Evolutionary conservation across 2,888 invertebrate genomes (phyloP).

Genomic region (Epiblema foenella): DNA sequence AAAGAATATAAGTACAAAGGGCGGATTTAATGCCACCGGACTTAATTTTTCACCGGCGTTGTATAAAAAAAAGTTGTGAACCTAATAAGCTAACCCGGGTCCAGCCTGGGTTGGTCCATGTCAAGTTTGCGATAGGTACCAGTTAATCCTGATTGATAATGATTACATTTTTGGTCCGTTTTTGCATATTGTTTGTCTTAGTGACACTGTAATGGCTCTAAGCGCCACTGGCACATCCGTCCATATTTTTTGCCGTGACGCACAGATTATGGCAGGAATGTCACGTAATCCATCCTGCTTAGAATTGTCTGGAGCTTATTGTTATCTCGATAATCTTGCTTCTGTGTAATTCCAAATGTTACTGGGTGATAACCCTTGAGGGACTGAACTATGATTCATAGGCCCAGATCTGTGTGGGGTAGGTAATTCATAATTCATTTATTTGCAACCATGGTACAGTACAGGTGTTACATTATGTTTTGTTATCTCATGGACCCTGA

Average conservation of each 20-base stretch:
- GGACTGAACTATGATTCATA: conserved; percentile 23
- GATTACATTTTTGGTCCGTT: background rate
- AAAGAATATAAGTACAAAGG: too few relatives aligned
- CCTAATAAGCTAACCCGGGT: too few relatives aligned
- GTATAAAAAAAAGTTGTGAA: too few relatives aligned
- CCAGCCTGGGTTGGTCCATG: too few relatives aligned
- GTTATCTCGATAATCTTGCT: conserved; percentile 40
- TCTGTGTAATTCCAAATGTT: conserved; percentile 37
- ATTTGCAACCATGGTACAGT: too few relatives aligned
- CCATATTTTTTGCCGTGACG: conserved; percentile 38
- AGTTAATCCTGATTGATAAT: background rate
- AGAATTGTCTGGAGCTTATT: conserved; percentile 29
- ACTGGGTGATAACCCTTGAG: conserved; percentile 32
- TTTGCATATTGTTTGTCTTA: conserved; percentile 18
- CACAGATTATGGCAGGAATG: conserved; percentile 41
- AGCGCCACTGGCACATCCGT: conserved; percentile 39
- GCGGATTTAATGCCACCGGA: too few relatives aligned
- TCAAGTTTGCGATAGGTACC: background rate
- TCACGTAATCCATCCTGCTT: conserved; percentile 44
- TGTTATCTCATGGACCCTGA: too few relatives aligned
- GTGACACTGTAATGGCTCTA: background rate
- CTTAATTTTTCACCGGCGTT: too few relatives aligned
- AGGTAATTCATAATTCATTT: too few relatives aligned
- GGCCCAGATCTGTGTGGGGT: background rate
- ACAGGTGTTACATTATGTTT: too few relatives aligned